A percentile compares a stretch with the other conserved stretches of the same genome.
phyloP scores from a whole-genome alignment of 2,113 vertebrate species.

The Hippopotamus amphibius region DNA sequence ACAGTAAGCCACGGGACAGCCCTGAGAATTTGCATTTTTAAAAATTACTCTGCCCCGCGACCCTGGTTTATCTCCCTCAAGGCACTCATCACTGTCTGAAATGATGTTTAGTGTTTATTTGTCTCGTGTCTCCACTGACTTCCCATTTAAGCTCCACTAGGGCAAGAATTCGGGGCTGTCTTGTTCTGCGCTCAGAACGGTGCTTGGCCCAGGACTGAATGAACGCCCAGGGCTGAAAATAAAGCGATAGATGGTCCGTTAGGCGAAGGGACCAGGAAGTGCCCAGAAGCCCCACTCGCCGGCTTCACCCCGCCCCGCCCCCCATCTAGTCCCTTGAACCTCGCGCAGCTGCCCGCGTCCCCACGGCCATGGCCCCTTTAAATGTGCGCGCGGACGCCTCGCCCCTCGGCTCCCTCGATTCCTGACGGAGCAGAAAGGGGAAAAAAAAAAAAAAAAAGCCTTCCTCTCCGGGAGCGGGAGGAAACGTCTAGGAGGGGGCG shows the following conservation, averaged over 20 bases:
- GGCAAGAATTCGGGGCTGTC: background rate
- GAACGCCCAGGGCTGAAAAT: background rate
- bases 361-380: conserved; percentile 76
- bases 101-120: background rate
- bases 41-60: background rate
- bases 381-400: conserved; percentile 64
- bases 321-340: background rate
- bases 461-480: conserved; percentile 88
- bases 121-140: background rate
- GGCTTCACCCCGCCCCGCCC: background rate
- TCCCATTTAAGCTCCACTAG: background rate
- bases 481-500: conserved; percentile 85
- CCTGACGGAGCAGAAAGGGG: conserved; percentile 72
- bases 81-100: background rate
- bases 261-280: background rate
- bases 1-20: background rate
- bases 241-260: background rate
- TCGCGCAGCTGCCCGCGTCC: background rate
- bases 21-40: background rate
- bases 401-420: conserved; percentile 72
- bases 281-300: background rate
- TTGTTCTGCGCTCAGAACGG: background rate
- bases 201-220: background rate
- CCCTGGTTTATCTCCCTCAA: background rate
- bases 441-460: conserved; percentile 62